Percentiles rank a stretch among this genome's conserved stretches.
Evolutionary conservation across 2,888 invertebrate species (phyloP).

Genomic region (Endotricha flammealis): DNA sequence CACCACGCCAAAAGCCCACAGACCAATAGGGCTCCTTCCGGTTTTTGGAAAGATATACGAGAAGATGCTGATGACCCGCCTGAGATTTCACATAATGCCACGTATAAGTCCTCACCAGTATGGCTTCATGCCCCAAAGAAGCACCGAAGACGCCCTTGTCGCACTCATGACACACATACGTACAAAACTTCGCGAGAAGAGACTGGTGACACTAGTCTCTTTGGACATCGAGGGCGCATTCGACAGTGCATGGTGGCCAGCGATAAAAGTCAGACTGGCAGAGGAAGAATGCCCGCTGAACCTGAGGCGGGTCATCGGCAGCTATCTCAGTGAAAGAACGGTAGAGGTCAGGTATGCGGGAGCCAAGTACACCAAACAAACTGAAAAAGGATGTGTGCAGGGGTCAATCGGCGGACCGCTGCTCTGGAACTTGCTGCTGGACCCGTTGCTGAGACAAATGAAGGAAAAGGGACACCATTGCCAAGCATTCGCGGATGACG

Average conservation of each 20-base stretch:
- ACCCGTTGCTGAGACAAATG: neutral
- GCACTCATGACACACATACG: too few species aligned
- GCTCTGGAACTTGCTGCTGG: neutral
- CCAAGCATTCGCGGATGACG: neutral
- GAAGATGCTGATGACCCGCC: neutral
- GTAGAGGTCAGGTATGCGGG: slow-evolving; percentile 2
- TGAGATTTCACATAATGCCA: neutral
- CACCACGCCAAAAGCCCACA: neutral
- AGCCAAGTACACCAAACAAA: neutral
- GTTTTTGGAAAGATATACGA: neutral
- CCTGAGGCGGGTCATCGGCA: slow-evolving; percentile 7
- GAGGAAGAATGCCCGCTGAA: slow-evolving; percentile 12
- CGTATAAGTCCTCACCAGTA: slow-evolving; percentile 2
- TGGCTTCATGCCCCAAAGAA: slow-evolving; percentile 6
- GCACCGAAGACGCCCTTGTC: slow-evolving; percentile 11
- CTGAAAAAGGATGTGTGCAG: neutral
- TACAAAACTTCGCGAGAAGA: neutral
- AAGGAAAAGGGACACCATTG: too few species aligned
- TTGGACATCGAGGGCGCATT: too few species aligned
- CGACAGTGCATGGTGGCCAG: slow-evolving; percentile 17
- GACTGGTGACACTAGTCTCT: slow-evolving; percentile 8
- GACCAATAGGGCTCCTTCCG: neutral
- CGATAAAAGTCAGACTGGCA: slow-evolving; percentile 9
- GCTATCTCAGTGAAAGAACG: slow-evolving; percentile 7
- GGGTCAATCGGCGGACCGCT: neutral